Evolutionary conservation across 2,797 vertebrate genomes (phyloP).

Genomic region (Catostomus latipinnis): DNA sequence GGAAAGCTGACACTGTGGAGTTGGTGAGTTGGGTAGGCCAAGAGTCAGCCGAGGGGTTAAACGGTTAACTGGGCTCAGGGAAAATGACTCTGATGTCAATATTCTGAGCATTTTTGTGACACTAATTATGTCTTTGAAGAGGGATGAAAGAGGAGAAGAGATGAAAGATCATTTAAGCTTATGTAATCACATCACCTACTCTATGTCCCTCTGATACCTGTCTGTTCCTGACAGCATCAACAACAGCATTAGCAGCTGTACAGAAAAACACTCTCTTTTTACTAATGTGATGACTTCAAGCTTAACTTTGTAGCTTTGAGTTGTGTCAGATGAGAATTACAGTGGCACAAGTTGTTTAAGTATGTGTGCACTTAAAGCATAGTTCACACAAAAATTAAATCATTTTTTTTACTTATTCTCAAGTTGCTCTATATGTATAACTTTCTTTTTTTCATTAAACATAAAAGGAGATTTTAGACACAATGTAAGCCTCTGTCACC

Average conservation of each 20-base stretch:
- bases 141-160: conserved; percentile 63
- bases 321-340: conserved; percentile 26
- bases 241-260: conserved; percentile 66
- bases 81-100: conserved; percentile 35
- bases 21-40: conserved; percentile 12
- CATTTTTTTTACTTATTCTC: too few relatives aligned
- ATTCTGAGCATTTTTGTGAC: conserved; percentile 66
- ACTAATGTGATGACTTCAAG: conserved; percentile 17
- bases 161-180: conserved; percentile 73
- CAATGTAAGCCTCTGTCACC: too few relatives aligned
- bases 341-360: background rate
- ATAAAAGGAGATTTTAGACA: too few relatives aligned
- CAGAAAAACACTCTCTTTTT: background rate
- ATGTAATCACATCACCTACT: conserved; percentile 70
- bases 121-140: conserved; percentile 66
- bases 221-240: conserved; percentile 61
- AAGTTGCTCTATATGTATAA: too few relatives aligned
- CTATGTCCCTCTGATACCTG: conserved; percentile 63
- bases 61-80: conserved; percentile 47
- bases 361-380: background rate
- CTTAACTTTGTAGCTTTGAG: conserved; percentile 13
- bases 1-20: conserved; percentile 17
- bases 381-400: too few relatives aligned
- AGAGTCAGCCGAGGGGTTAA: conserved; percentile 29
- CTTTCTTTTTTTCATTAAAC: too few relatives aligned